Evolutionary conservation across 2,797 vertebrate genomes (phyloP).

Genomic region (Halcyon chelicuti): DNA sequence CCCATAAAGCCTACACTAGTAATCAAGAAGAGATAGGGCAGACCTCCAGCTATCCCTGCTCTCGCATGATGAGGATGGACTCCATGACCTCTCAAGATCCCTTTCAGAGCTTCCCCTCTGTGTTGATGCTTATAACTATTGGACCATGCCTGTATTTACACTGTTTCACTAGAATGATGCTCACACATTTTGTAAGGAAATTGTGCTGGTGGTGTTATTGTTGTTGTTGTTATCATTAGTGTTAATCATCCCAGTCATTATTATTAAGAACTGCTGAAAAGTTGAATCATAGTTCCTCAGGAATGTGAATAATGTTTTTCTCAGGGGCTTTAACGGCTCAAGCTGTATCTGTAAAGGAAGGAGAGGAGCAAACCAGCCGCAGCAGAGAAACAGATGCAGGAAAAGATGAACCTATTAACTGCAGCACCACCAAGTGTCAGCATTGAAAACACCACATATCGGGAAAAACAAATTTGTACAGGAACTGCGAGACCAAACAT

Average conservation of each 20-base stretch:
- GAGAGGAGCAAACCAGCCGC: not conserved
- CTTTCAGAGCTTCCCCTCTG: not conserved
- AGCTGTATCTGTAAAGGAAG: not conserved
- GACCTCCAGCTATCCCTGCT: not conserved
- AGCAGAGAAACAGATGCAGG: not conserved
- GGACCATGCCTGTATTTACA: not conserved
- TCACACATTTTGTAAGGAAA: not conserved
- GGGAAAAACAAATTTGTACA: not conserved
- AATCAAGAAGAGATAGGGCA: not conserved
- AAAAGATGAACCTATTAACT: constrained; percentile 62
- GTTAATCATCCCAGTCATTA: not conserved
- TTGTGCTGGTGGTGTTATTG: not conserved
- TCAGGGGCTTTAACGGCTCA: accelerated
- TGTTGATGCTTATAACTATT: not conserved
- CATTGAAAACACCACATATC: constrained; percentile 4
- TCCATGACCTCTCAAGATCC: not conserved
- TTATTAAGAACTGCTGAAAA: not conserved
- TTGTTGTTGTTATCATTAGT: not conserved
- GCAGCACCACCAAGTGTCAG: constrained; percentile 79
- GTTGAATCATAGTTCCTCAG: not conserved
- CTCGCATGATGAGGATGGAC: not conserved
- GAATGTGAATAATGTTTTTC: not conserved
- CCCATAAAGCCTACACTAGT: not conserved
- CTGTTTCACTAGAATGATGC: not conserved
- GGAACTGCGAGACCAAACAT: not conserved